A percentile compares a stretch with the other conserved stretches of the same genome.
These are phyloP conservation scores for Crotalus helleri DNA, from an alignment of 2,113 vertebrate genomes.

Conservation along the genomic window DNA sequence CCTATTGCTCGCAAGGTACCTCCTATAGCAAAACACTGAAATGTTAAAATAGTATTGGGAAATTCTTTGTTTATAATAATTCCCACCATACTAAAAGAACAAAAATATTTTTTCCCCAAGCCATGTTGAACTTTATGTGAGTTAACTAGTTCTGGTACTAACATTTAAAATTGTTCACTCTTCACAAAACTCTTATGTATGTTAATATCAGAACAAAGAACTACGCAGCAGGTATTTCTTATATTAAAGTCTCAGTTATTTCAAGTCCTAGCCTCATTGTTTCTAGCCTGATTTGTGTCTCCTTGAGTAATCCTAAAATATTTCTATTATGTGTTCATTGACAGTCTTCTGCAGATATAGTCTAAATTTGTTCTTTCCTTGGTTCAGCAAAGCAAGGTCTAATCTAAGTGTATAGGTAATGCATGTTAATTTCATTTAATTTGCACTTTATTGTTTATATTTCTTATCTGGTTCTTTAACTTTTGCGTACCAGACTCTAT, in stretches of 20 bases:
- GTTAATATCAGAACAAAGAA: neutral
- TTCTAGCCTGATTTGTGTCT: neutral
- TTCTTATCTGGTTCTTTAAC: neutral
- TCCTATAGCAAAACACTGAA: neutral
- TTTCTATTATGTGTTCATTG: conserved; percentile 1
- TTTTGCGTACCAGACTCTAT: neutral
- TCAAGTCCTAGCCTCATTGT: neutral
- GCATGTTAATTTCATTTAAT: neutral
- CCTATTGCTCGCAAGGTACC: conserved; percentile 95
- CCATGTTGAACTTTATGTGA: neutral
- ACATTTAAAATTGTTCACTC: neutral
- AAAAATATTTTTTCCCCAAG: neutral
- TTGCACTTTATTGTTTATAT: neutral
- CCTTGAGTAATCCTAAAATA: neutral
- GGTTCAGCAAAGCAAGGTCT: neutral
- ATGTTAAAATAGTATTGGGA: neutral
- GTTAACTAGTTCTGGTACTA: neutral
- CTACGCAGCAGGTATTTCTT: neutral
- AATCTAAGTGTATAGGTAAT: neutral
- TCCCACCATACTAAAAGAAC: neutral
- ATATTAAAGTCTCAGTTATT: neutral
- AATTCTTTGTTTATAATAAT: neutral
- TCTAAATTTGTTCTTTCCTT: neutral
- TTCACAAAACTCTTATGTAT: neutral
- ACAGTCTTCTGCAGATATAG: neutral